Evolutionary conservation across 1,140 invertebrate species (phyloP).

Genomic region (Parapsyche elsis): DNA sequence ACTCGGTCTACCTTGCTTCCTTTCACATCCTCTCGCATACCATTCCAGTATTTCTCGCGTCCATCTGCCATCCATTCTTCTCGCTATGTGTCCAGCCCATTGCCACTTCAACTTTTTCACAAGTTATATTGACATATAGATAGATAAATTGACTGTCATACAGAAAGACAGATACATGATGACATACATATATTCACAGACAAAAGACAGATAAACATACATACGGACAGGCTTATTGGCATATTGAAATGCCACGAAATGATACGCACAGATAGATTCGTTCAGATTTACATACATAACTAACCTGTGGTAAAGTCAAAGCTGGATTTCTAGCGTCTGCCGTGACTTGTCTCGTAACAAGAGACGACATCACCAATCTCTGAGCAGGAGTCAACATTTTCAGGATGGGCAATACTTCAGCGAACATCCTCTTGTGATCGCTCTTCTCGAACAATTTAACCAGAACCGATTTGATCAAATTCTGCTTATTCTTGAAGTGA

Average conservation of each 20-base stretch:
- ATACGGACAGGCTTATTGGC: not conserved
- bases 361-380: constrained; percentile 69
- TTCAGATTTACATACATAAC: constrained; percentile 24
- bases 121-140: too few species aligned
- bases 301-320: constrained; percentile 68
- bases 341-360: constrained; percentile 72
- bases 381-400: constrained; percentile 71
- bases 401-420: constrained; percentile 73
- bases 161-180: too few species aligned
- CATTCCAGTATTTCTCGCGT: too few species aligned
- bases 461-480: constrained; percentile 65
- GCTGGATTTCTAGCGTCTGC: constrained; percentile 65
- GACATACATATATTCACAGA: not conserved
- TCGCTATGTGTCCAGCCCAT: too few species aligned
- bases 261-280: too few species aligned
- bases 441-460: constrained; percentile 64
- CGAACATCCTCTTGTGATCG: constrained; percentile 67
- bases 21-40: too few species aligned
- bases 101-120: too few species aligned
- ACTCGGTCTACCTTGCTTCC: too few species aligned
- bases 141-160: too few species aligned
- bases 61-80: too few species aligned
- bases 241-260: not conserved
- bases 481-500: constrained; percentile 65
- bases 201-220: too few species aligned